phyloP scores from a whole-genome alignment of 2,888 invertebrate species.

The Busseola fusca region DNA sequence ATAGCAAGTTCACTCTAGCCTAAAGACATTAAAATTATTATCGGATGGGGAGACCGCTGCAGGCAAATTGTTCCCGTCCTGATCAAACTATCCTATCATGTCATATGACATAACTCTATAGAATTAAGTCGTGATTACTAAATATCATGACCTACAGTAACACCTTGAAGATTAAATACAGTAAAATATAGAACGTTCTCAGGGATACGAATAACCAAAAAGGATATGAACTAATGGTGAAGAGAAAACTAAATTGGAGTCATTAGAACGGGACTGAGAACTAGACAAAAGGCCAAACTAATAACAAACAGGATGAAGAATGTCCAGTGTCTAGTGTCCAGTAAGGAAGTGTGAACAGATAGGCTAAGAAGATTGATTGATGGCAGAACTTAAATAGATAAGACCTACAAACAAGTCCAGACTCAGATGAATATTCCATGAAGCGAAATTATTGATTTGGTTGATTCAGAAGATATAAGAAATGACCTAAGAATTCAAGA shows the following conservation, averaged over 20 bases:
- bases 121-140: not conserved
- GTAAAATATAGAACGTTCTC: not conserved
- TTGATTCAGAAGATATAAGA: not conserved
- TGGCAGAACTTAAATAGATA: not conserved
- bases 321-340: not conserved
- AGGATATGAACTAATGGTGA: not conserved
- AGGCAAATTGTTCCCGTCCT: no score
- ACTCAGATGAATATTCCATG: not conserved
- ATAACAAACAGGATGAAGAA: conserved; percentile 15
- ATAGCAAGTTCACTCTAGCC: no score
- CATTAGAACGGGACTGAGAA: not conserved
- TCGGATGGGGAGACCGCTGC: no score
- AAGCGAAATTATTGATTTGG: not conserved
- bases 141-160: not conserved
- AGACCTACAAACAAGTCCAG: not conserved
- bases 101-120: not conserved
- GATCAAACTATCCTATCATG: no score
- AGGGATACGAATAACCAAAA: not conserved
- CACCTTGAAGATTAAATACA: not conserved
- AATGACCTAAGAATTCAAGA: not conserved
- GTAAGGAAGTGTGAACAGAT: conserved; percentile 3
- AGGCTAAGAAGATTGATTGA: conserved; percentile 5
- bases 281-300: conserved; percentile 26
- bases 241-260: not conserved
- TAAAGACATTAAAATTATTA: no score